Percentiles rank a stretch among this genome's conserved stretches.
phyloP scores from a whole-genome alignment of 2,797 vertebrate species.

The Taenioides sp. region DNA sequence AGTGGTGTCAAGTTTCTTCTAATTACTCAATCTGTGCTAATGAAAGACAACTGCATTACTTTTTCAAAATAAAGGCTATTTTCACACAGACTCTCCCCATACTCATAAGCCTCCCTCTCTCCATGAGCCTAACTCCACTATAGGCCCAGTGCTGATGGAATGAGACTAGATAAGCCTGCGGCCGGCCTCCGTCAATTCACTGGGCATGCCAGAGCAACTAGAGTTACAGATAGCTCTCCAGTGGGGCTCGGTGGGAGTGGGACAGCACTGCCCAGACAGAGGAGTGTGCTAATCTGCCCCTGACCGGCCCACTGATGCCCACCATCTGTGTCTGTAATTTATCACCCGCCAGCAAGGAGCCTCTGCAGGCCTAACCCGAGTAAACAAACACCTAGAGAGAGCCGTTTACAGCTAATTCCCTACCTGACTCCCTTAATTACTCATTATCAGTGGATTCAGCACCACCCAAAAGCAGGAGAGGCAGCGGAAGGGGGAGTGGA shows the following conservation, averaged over 20 bases:
- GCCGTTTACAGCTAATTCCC: slow-evolving; percentile 38
- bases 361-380: slow-evolving; percentile 57
- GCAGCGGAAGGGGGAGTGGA: slow-evolving; percentile 4
- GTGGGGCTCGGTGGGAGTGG: slow-evolving; percentile 63
- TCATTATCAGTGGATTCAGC: slow-evolving; percentile 38
- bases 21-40: slow-evolving; percentile 52
- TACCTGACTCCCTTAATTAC: slow-evolving; percentile 58
- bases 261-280: slow-evolving; percentile 58
- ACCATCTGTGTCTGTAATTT: slow-evolving; percentile 79
- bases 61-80: slow-evolving; percentile 58
- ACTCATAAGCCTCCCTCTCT: slow-evolving; percentile 32
- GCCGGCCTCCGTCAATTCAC: slow-evolving; percentile 77
- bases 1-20: slow-evolving; percentile 42
- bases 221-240: slow-evolving; percentile 75
- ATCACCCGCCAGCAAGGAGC: slow-evolving; percentile 64
- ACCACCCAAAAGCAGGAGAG: slow-evolving; percentile 29
- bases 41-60: slow-evolving; percentile 50
- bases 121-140: slow-evolving; percentile 48
- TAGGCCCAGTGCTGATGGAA: slow-evolving; percentile 57
- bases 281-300: slow-evolving; percentile 73
- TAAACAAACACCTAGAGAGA: slow-evolving; percentile 68
- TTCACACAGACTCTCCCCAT: slow-evolving; percentile 44
- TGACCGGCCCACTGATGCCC: slow-evolving; percentile 71
- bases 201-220: slow-evolving; percentile 69
- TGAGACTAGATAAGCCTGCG: slow-evolving; percentile 76